Base-by-base conservation (phyloP, 2,797 vertebrate species). In the Calcarius lapponicus region DNA sequence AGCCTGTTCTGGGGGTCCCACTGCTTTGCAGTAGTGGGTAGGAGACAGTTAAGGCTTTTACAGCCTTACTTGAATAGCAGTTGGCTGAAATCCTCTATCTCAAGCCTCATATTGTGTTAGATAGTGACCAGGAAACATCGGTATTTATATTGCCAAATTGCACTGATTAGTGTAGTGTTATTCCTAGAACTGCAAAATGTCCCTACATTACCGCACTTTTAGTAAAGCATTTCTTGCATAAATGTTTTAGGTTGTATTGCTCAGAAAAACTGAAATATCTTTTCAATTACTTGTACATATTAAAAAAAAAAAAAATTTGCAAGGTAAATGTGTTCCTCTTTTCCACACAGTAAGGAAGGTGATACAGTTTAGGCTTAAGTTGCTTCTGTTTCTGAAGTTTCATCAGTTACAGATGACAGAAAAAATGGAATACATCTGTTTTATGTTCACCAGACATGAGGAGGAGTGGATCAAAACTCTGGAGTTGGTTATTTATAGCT, bases 81-180 rank as follows among this genome's bases (percentile, higher is more conserved):
- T 53, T 86, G 60, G 25, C 48, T 80, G 80, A 76, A 92, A 64
- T 89, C 56, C 67, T 93, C 85, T 80, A 61, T 94, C 43, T 94
- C 24, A 24, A 57, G 47, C 36, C 21, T 87, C 18, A 11, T 78
- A 42, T n/a, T 86, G 19, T 83, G 43, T 72, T 89, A 83, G 72
- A 50, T 74, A 83, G 76, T 80, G 87, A 88, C 75, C 50, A 90
- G 75, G 47, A 90, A 92, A 48, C 74, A 71, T 75, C 3, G 8
- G 50, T 51, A 60, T 69, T 94, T 83, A 7, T 78, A 82, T 74
- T 90, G 62, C 24, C n/a, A 74, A 88, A 51, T 36, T 79, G 69
- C 43, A 45, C 61, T 83, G 84, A 83, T 95, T 79, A 66, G 38
- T 73, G 71, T 62, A 12, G 11, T 62, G 18, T 45, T 87, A 58